phyloP scores from a whole-genome alignment of 2,113 vertebrate species.

The Perca flavescens region DNA sequence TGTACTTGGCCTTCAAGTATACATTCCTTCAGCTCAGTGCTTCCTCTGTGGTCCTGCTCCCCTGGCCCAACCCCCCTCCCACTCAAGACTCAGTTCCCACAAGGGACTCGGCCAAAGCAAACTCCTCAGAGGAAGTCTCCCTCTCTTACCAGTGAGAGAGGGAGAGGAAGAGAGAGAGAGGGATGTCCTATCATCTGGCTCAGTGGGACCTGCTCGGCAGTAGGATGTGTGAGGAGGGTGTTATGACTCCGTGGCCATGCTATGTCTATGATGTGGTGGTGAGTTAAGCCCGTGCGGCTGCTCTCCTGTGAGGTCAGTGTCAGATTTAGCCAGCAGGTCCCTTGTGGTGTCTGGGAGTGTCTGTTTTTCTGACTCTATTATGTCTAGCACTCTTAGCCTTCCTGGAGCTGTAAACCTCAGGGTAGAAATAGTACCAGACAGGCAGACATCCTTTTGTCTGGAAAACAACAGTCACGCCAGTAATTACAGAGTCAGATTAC shows the following conservation, averaged over 20 bases:
- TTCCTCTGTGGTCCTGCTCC: conserved; percentile 84
- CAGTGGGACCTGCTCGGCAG: conserved; percentile 61
- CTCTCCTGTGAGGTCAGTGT: conserved; percentile 82
- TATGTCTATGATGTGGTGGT: conserved; percentile 83
- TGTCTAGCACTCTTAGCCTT: conserved; percentile 84
- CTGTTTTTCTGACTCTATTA: conserved; percentile 85
- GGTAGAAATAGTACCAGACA: conserved; percentile 83
- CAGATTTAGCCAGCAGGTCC: conserved; percentile 83
- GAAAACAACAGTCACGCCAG: conserved; percentile 78
- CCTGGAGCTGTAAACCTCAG: conserved; percentile 85
- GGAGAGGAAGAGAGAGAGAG: conserved; percentile 19
- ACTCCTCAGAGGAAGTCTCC: conserved; percentile 82
- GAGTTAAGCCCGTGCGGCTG: conserved; percentile 77
- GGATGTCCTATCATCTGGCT: conserved; percentile 68
- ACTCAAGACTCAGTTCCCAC: conserved; percentile 84
- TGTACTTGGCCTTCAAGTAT: conserved; percentile 86
- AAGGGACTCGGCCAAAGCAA: conserved; percentile 84
- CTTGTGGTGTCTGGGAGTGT: conserved; percentile 87
- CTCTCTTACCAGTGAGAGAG: conserved; percentile 64
- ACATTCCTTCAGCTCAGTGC: conserved; percentile 85
- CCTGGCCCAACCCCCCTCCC: conserved; percentile 69
- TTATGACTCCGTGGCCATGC: conserved; percentile 78
- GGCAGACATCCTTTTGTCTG: conserved; percentile 82
- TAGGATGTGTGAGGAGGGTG: conserved; percentile 71
- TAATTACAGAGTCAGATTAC: conserved; percentile 81